Evolutionary conservation across 2,797 vertebrate genomes (phyloP).

Genomic region (Scolopax rusticola): DNA sequence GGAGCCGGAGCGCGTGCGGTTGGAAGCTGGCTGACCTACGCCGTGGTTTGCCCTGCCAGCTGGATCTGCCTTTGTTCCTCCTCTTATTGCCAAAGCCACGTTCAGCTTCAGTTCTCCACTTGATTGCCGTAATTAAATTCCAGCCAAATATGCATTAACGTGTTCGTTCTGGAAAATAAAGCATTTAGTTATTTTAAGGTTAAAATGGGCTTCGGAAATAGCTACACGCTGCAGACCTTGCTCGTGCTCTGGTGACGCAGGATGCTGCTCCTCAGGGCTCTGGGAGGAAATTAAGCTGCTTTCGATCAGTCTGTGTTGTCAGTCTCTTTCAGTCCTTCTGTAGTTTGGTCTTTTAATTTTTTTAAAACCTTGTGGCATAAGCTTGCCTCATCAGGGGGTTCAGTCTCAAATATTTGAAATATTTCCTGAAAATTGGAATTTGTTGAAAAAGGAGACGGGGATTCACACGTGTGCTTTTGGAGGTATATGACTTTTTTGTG

Average conservation of each 20-base stretch:
- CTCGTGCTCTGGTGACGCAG: not conserved
- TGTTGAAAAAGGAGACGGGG: not conserved
- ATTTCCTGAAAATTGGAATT: not conserved
- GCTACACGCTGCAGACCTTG: not conserved
- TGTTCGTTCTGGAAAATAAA: not conserved
- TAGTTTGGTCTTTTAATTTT: not conserved
- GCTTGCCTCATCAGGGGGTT: not conserved
- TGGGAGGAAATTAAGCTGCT: not conserved
- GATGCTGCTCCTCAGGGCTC: not conserved
- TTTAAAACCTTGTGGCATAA: not conserved
- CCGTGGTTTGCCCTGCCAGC: not conserved
- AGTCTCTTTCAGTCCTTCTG: not conserved
- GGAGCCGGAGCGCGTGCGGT: not conserved
- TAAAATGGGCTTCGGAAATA: not conserved
- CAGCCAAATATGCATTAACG: not conserved
- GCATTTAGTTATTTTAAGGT: not conserved
- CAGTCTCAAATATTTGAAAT: not conserved
- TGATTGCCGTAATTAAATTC: not conserved
- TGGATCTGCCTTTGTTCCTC: slow-evolving; percentile 16
- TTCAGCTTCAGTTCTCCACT: not conserved
- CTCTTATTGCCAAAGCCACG: slow-evolving; percentile 6
- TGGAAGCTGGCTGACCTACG: not conserved
- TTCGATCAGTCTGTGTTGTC: not conserved
- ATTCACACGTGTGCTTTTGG: fast-evolving
- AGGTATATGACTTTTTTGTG: not conserved